Evolutionary conservation across 2,797 vertebrate genomes (phyloP).

Genomic region (Hemitrygon akajei): DNA sequence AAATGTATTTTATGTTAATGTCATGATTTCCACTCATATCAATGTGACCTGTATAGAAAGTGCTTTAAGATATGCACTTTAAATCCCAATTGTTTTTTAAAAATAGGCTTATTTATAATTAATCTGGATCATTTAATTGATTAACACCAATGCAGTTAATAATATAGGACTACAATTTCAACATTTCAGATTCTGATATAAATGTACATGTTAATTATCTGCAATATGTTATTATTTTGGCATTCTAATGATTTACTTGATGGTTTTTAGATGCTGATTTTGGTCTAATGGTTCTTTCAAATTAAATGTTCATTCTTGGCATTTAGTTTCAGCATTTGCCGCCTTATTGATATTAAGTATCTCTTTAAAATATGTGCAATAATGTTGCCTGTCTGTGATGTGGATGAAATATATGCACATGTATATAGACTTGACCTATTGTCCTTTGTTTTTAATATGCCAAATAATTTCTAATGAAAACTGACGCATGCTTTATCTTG

Average conservation of each 20-base stretch:
- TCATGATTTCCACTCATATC: background rate
- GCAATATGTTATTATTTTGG: constrained; percentile 14
- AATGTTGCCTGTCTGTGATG: background rate
- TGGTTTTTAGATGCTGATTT: background rate
- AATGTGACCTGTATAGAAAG: too few relatives aligned
- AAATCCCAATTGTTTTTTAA: background rate
- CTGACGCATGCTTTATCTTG: background rate
- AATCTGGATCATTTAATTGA: background rate
- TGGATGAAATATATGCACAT: constrained; percentile 2
- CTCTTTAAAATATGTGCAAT: constrained; percentile 12
- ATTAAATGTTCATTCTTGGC: constrained; percentile 9
- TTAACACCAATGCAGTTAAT: constrained; percentile 7
- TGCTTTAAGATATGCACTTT: background rate
- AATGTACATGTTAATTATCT: constrained; percentile 10
- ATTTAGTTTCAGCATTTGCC: background rate
- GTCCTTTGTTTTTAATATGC: background rate
- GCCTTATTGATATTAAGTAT: background rate
- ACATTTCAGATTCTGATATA: constrained; percentile 1
- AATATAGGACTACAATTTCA: background rate
- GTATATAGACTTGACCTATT: background rate
- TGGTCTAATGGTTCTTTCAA: background rate
- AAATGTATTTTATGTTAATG: background rate
- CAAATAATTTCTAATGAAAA: background rate
- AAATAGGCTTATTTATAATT: background rate
- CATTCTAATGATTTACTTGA: constrained; percentile 14